Evolutionary conservation across 2,888 invertebrate species (phyloP).

Genomic region (Lucinisca nassula): DNA sequence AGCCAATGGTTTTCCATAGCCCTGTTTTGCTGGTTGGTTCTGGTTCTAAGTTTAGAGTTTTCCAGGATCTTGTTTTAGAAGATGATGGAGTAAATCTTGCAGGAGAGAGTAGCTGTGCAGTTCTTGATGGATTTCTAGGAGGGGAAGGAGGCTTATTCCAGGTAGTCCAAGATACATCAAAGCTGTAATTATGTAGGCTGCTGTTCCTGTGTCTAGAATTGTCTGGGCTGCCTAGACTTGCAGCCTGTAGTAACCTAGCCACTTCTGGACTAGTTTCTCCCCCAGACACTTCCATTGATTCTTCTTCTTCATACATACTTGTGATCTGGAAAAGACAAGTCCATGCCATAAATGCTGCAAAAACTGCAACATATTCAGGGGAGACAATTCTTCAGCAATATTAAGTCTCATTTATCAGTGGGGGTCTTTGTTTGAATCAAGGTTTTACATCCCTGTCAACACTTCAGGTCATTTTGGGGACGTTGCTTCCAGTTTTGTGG

Average conservation of each 20-base stretch:
- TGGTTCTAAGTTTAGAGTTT: constrained; percentile 12
- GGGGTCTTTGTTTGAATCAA: too few species aligned
- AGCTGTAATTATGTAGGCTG: constrained; percentile 36
- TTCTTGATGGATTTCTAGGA: background rate
- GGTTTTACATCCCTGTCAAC: too few species aligned
- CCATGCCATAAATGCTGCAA: too few species aligned
- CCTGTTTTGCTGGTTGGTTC: background rate
- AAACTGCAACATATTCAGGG: too few species aligned
- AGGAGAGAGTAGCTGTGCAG: constrained; percentile 37
- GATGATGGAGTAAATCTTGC: constrained; percentile 42
- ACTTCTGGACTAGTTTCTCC: constrained; percentile 56
- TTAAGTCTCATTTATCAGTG: too few species aligned
- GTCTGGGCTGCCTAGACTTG: background rate
- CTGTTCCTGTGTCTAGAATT: background rate
- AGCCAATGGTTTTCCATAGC: constrained; percentile 32
- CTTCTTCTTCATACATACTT: constrained; percentile 63
- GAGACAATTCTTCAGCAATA: too few species aligned
- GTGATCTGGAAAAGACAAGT: background rate
- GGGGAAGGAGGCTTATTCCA: constrained; percentile 38
- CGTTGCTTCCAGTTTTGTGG: too few species aligned
- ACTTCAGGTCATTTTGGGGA: too few species aligned
- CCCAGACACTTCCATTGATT: constrained; percentile 76
- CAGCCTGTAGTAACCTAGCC: background rate
- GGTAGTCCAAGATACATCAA: constrained; percentile 65
- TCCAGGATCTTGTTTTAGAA: constrained; percentile 24